Evolutionary conservation across 2,113 vertebrate genomes (phyloP).

Genomic region (Ariopsis seemanni): DNA sequence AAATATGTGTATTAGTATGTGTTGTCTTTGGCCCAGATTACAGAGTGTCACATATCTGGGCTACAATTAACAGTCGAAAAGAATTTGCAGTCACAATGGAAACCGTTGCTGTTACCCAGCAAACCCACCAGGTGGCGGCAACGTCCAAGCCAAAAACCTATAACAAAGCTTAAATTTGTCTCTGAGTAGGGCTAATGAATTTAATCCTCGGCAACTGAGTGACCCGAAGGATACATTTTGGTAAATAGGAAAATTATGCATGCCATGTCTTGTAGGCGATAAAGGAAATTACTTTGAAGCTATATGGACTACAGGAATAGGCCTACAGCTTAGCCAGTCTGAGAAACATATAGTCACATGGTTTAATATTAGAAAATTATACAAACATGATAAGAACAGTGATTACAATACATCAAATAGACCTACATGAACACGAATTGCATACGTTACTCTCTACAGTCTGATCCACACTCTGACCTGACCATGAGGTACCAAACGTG

Average conservation of each 20-base stretch:
- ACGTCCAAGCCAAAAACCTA: slow-evolving; percentile 68
- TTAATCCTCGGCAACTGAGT: neutral
- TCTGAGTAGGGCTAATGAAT: neutral
- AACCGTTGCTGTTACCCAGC: neutral
- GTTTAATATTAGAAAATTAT: neutral
- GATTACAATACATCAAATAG: neutral
- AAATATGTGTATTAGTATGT: neutral
- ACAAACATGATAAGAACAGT: neutral
- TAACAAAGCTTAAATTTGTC: neutral
- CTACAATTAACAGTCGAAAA: neutral
- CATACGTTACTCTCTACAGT: neutral
- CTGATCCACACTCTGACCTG: neutral
- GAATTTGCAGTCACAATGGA: neutral
- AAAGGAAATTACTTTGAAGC: neutral
- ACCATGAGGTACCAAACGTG: neutral
- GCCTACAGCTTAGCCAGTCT: neutral
- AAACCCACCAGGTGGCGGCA: slow-evolving; percentile 86
- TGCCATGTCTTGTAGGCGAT: neutral
- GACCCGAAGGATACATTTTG: neutral
- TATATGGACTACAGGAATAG: neutral
- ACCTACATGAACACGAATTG: neutral
- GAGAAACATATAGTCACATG: neutral
- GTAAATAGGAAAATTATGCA: neutral
- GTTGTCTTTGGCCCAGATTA: neutral
- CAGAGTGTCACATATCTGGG: neutral